Base-by-base conservation (phyloP, 2,797 vertebrate genomes). In the Sardinella longiceps region DNA sequence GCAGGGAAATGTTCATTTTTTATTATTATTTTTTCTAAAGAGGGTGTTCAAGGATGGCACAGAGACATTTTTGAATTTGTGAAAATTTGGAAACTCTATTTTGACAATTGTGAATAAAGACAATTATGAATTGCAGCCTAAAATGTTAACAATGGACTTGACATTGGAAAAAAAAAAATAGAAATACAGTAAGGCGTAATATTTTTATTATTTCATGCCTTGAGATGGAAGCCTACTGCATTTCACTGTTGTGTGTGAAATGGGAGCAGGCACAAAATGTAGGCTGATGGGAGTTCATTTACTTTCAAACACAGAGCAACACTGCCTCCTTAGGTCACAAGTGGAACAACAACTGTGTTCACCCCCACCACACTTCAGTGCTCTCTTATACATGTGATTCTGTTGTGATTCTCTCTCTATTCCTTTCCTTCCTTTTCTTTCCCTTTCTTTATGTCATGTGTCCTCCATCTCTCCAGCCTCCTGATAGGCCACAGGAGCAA, bases 281-380 rank as follows among this genome's bases (percentile, higher is more conserved):
- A 20, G 70, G 37, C 23, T 70, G 9, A 51, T 33, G 14, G 46
- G 48, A 14, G 81, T 82, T 82, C 23, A 86, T 82, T 30, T 83
- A 48, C 82, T 37, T 53, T 84, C 87, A 87, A 88, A 83, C 81
- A 85, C 89, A 89, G 89, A 88, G 86, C 93, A 94, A 91, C 90
- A 93, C 89, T 90, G 92, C 92, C 91, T 92, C 93, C 91, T 87
- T 86, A 81, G 92, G 90, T 86, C 86, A 89, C 53, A 85, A 20
- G 84, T 48, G 81, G 86, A 87, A 87, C 83, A 91, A 85, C 90
- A 90, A 80, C 60, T 77, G 7, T 20, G 7, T 43, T 39, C 9
- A 70, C 1, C 66, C 37, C 30, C 33, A 15, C 70, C 70, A 77
- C 70, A 77, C 70, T 77, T 37, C 37, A 20, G 20, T 77, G 20